Percentiles rank a stretch among this genome's conserved stretches.
Conservation (phyloP, 2,797 vertebrate species). For the Lepus townsendii region DNA sequence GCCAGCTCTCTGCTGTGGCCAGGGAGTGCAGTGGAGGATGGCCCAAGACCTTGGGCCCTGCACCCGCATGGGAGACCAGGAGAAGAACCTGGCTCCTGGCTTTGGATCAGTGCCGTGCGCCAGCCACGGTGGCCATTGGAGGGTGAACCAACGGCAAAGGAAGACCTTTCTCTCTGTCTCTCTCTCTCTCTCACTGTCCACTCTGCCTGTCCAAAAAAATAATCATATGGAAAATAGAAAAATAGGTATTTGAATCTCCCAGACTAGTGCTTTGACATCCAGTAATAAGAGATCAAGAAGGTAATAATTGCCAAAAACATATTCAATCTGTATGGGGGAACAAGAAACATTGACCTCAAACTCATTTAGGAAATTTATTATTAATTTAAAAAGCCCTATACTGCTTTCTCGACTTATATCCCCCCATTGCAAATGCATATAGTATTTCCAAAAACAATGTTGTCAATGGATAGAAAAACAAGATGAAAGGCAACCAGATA, state of each 20-base stretch:
- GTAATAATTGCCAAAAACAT: neutral
- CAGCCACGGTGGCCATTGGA: too few relatives aligned
- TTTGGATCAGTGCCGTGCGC: too few relatives aligned
- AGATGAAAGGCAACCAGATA: neutral
- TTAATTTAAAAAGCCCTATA: neutral
- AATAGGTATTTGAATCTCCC: neutral
- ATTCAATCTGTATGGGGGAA: neutral
- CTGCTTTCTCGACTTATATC: neutral
- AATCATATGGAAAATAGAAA: neutral
- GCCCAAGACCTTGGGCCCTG: too few relatives aligned
- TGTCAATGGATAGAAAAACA: slow-evolving; percentile 9
- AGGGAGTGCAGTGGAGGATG: too few relatives aligned
- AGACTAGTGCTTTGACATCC: neutral
- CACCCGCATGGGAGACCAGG: too few relatives aligned
- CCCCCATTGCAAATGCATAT: neutral
- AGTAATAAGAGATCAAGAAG: neutral
- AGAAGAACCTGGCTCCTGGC: too few relatives aligned
- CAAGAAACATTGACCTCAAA: neutral
- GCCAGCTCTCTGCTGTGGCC: too few relatives aligned
- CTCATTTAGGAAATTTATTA: slow-evolving; percentile 6
- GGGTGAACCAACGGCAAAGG: too few relatives aligned
- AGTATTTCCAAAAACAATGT: slow-evolving; percentile 17
- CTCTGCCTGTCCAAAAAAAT: neutral
- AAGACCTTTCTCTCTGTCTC: too few relatives aligned
- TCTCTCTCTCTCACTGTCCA: too few relatives aligned